These are phyloP conservation scores for Merodon equestris DNA, from an alignment of 2,888 invertebrate genomes.

Conservation along the genomic window DNA sequence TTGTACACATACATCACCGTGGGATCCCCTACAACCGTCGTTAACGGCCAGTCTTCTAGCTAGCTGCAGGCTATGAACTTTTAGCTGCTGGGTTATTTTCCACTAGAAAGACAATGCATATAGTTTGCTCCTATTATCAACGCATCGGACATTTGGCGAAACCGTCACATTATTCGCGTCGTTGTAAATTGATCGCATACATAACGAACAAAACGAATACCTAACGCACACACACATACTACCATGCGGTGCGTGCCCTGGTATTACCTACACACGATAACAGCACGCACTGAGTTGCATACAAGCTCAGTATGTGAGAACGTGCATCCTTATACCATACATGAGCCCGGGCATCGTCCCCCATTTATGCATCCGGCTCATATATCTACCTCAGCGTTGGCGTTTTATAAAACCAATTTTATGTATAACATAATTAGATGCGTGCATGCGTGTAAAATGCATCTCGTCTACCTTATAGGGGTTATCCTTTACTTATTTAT, in stretches of 20 bases:
- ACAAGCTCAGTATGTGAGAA: too few species aligned
- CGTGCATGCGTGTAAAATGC: constrained; percentile 46
- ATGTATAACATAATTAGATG: constrained; percentile 28
- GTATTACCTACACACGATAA: too few species aligned
- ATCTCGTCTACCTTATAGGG: neutral
- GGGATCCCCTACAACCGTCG: too few species aligned
- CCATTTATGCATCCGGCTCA: constrained; percentile 23
- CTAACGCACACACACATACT: constrained; percentile 14
- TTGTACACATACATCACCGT: too few species aligned
- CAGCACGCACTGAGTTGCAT: constrained; percentile 5
- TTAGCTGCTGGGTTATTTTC: too few species aligned
- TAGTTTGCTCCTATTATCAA: constrained; percentile 13
- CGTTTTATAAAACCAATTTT: constrained; percentile 49
- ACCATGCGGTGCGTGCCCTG: neutral
- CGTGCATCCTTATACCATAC: too few species aligned
- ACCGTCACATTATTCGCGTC: neutral
- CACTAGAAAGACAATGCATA: constrained; percentile 36
- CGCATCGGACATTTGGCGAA: constrained; percentile 6
- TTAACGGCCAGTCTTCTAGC: too few species aligned
- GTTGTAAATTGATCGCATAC: too few species aligned
- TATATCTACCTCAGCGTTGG: too few species aligned
- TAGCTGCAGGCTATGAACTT: too few species aligned
- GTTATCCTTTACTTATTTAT: constrained; percentile 30
- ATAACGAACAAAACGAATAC: constrained; percentile 38
- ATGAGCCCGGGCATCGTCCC: too few species aligned